A percentile compares a stretch with the other conserved stretches of the same genome.
Conservation (phyloP, 2,888 invertebrate species). For the Eupsilia transversa region DNA sequence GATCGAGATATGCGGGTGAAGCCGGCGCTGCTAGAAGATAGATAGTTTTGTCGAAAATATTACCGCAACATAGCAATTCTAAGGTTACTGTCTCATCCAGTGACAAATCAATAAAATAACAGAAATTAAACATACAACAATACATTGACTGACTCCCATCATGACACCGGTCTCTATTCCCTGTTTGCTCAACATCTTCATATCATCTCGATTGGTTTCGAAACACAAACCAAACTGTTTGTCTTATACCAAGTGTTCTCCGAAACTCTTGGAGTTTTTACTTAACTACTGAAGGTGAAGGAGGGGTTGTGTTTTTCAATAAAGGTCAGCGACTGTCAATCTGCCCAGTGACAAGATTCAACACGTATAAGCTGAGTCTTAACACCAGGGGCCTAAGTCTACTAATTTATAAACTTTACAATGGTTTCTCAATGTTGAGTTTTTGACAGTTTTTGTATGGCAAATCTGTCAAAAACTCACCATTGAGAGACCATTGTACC, state of each 20-base stretch:
- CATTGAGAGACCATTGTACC: too few species aligned
- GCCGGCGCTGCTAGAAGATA: too few species aligned
- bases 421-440: too few species aligned
- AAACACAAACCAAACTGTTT: conserved; percentile 67
- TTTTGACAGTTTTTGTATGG: too few species aligned
- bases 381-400: too few species aligned
- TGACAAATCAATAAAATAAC: not conserved
- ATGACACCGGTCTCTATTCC: conserved; percentile 18
- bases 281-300: conserved; percentile 26
- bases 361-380: too few species aligned
- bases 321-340: conserved; percentile 43
- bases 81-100: not conserved
- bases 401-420: too few species aligned
- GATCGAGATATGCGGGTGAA: too few species aligned
- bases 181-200: conserved; percentile 60
- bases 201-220: conserved; percentile 60
- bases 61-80: not conserved
- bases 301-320: conserved; percentile 38
- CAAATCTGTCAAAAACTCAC: too few species aligned
- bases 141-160: not conserved
- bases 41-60: not conserved
- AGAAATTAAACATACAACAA: conserved; percentile 5
- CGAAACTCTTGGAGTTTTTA: conserved; percentile 45
- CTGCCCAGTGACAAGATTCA: too few species aligned
- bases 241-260: conserved; percentile 53